Percentiles rank a stretch among this genome's conserved stretches.
These are phyloP conservation scores for Grammomys surdaster DNA, from an alignment of 2,113 vertebrate genomes.

Conservation along the genomic window DNA sequence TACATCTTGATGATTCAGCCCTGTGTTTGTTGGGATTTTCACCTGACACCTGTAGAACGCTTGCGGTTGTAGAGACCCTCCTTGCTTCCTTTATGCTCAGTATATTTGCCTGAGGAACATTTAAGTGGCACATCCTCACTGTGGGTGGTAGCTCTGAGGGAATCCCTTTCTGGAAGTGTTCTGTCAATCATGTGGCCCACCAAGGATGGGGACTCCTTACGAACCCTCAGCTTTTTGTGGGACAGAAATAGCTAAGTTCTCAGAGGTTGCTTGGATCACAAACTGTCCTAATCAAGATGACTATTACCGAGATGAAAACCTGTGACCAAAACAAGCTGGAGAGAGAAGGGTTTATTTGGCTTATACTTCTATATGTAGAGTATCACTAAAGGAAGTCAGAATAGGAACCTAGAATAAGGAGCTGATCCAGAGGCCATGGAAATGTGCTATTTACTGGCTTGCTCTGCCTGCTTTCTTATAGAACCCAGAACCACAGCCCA, in stretches of 20 bases:
- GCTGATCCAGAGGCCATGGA: neutral
- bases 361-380: neutral
- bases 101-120: neutral
- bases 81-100: neutral
- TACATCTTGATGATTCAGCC: neutral
- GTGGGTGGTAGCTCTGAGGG: neutral
- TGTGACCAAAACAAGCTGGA: neutral
- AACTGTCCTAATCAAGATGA: neutral
- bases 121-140: neutral
- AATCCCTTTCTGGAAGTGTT: neutral
- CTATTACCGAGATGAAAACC: neutral
- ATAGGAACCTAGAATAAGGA: neutral
- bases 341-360: neutral
- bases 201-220: neutral
- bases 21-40: constrained; percentile 3
- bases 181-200: constrained; percentile 12
- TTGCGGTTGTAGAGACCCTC: neutral
- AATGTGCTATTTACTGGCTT: neutral
- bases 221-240: neutral
- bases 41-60: neutral
- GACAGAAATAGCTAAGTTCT: neutral
- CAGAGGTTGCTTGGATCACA: neutral
- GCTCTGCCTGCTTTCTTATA: neutral
- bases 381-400: too few relatives aligned
- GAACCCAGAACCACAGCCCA: neutral